These are phyloP conservation scores for Cosmia pyralina DNA, from an alignment of 2,888 invertebrate species.

Conservation along the genomic window DNA sequence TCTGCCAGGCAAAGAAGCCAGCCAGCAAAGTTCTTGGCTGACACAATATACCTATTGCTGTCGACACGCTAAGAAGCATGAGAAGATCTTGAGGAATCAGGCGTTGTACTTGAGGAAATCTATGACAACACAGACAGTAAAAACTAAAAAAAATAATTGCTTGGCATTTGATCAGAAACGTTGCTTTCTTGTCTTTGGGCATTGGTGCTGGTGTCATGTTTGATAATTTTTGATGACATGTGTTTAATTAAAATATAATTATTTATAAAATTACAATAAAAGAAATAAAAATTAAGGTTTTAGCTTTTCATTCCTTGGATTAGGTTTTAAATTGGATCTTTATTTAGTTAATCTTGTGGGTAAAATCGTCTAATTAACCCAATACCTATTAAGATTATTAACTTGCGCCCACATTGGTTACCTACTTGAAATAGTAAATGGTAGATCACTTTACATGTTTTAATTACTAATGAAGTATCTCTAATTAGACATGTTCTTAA, in stretches of 20 bases:
- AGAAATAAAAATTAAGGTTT: neutral
- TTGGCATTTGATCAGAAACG: too few relatives aligned
- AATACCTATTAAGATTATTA: neutral
- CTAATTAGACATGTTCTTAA: neutral
- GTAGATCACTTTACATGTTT: neutral
- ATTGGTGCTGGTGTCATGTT: neutral
- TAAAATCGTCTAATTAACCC: neutral
- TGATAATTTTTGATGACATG: neutral
- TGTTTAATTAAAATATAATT: conserved; percentile 17
- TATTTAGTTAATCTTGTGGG: neutral
- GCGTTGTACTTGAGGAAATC: too few relatives aligned
- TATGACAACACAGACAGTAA: neutral
- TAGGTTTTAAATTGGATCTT: neutral
- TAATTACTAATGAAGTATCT: neutral
- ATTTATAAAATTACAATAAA: neutral
- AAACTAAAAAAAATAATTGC: neutral
- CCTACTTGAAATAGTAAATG: neutral
- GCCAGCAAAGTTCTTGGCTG: neutral
- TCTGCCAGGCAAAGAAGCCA: too few relatives aligned
- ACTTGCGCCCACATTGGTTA: neutral
- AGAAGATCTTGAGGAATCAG: neutral
- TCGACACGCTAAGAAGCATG: too few relatives aligned
- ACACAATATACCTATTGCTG: neutral
- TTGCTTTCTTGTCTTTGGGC: neutral
- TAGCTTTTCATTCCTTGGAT: neutral